A percentile compares a stretch with the other conserved stretches of the same genome.
These are phyloP conservation scores for Rhopalosiphum padi DNA, from an alignment of 1,140 invertebrate species.

Conservation along the genomic window DNA sequence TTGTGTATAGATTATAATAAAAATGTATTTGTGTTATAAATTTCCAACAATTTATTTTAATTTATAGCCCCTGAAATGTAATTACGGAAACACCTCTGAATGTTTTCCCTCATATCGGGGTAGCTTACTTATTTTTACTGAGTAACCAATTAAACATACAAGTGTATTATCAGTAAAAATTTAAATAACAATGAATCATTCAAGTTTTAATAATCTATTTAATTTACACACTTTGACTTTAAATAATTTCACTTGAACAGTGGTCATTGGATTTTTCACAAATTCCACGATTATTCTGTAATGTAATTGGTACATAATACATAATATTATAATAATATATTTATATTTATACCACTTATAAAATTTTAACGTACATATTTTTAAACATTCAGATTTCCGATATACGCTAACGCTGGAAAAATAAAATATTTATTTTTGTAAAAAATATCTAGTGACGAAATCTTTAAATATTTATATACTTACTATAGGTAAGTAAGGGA, in stretches of 20 bases:
- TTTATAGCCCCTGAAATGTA: neutral
- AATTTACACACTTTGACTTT: neutral
- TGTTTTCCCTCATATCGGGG: neutral
- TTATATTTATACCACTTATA: neutral
- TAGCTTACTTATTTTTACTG: neutral
- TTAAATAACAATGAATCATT: neutral
- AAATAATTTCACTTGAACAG: neutral
- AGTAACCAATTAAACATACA: neutral
- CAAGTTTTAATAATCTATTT: neutral
- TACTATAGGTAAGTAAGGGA: too few species aligned
- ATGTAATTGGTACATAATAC: neutral
- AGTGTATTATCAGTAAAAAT: neutral
- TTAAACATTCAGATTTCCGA: neutral
- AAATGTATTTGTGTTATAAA: neutral
- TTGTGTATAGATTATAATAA: neutral
- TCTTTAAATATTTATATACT: neutral
- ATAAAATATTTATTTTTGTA: neutral
- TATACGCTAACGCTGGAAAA: neutral
- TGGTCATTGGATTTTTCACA: neutral
- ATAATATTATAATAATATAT: neutral
- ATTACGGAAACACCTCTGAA: neutral
- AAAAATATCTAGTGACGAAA: neutral
- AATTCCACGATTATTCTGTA: neutral
- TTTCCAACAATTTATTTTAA: neutral
- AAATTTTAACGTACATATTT: neutral